Conservation (phyloP, 2,113 vertebrate genomes). For the Vimba vimba region DNA sequence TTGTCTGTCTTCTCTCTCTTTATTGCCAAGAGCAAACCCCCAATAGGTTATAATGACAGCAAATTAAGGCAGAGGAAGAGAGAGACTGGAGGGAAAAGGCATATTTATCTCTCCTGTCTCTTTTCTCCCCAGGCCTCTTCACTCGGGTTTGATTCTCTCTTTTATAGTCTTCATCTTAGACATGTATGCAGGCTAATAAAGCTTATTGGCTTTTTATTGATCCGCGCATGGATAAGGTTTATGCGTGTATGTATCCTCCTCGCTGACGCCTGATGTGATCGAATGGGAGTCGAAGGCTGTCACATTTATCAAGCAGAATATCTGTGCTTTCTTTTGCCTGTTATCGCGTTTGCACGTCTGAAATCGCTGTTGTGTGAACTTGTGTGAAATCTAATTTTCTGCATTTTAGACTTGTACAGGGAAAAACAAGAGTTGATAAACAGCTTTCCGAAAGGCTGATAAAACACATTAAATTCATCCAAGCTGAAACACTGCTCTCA, state of each 20-base stretch:
- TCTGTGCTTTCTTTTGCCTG: slow-evolving; percentile 34
- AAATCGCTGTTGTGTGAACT: slow-evolving; percentile 47
- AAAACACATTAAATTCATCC: slow-evolving; percentile 47
- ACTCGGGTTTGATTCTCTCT: slow-evolving; percentile 46
- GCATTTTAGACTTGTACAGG: slow-evolving; percentile 48
- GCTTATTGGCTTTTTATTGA: slow-evolving; percentile 54
- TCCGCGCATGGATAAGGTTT: slow-evolving; percentile 54
- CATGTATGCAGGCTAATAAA: slow-evolving; percentile 53
- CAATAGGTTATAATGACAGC: slow-evolving; percentile 68
- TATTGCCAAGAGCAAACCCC: slow-evolving; percentile 69
- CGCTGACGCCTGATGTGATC: slow-evolving; percentile 49
- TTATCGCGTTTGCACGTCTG: slow-evolving; percentile 35
- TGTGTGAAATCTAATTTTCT: slow-evolving; percentile 59
- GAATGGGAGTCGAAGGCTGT: slow-evolving; percentile 48
- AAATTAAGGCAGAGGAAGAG: slow-evolving; percentile 65
- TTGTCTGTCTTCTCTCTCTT: slow-evolving; percentile 65
- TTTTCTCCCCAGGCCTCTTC: slow-evolving; percentile 56
- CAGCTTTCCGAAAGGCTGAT: slow-evolving; percentile 38
- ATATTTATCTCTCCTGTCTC: slow-evolving; percentile 57
- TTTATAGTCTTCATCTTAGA: slow-evolving; percentile 55
- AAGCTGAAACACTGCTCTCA: slow-evolving; percentile 29
- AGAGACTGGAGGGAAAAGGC: slow-evolving; percentile 49
- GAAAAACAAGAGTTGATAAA: slow-evolving; percentile 45
- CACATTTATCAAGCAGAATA: slow-evolving; percentile 56
- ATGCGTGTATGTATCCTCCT: slow-evolving; percentile 53